Percentiles rank a stretch among this genome's conserved stretches.
These are phyloP conservation scores for Nylanderia fulva DNA, from an alignment of 1,140 invertebrate genomes.

Conservation along the genomic window DNA sequence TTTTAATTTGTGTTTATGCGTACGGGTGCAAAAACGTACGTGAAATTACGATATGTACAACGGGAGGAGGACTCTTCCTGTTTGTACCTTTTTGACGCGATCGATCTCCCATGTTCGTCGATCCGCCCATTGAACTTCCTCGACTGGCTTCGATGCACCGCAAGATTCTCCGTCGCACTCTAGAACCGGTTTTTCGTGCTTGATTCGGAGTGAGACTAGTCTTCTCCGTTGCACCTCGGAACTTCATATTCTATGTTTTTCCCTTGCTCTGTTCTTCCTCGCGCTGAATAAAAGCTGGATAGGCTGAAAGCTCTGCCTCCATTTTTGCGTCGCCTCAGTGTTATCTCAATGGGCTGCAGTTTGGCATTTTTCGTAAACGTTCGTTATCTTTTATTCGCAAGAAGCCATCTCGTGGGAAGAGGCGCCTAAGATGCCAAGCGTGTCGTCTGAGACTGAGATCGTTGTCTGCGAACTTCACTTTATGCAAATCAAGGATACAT, in stretches of 20 bases:
- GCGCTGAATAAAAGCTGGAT: not conserved
- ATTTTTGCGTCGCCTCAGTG: not conserved
- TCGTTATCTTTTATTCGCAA: conserved; percentile 42
- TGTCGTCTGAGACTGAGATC: conserved; percentile 32
- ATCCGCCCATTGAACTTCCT: conserved; percentile 54
- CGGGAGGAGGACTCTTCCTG: conserved; percentile 19
- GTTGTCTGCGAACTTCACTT: conserved; percentile 14
- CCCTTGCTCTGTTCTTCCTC: conserved; percentile 5
- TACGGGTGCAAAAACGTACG: conserved; percentile 18
- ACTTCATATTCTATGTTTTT: conserved; percentile 54
- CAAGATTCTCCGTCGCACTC: conserved; percentile 55
- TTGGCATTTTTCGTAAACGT: conserved; percentile 5
- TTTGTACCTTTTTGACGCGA: conserved; percentile 38
- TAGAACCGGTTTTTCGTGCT: conserved; percentile 67
- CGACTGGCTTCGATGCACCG: conserved; percentile 48
- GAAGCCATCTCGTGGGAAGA: conserved; percentile 34
- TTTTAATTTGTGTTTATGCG: conserved; percentile 12
- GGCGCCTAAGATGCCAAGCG: not conserved
- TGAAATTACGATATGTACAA: conserved; percentile 58
- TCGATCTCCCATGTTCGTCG: conserved; percentile 61
- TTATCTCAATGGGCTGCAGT: not conserved
- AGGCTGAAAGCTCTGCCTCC: not conserved
- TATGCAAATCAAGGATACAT: conserved; percentile 27
- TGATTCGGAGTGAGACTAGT: conserved; percentile 54
- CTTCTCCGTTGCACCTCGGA: conserved; percentile 35